Evolutionary conservation across 2,888 invertebrate genomes (phyloP).

Genomic region (Polyploca ridens): DNA sequence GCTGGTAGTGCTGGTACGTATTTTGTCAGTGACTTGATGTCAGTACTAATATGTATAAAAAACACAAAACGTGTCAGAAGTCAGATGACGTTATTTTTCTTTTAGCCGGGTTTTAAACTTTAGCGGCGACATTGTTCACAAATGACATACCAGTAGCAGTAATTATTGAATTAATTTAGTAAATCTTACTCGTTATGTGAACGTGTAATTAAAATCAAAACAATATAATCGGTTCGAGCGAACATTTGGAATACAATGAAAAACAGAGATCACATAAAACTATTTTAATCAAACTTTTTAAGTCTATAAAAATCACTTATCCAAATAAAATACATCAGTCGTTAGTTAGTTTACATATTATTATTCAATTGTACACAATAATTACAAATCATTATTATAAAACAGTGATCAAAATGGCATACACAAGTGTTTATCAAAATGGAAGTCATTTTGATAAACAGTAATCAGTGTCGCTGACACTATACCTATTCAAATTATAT

Average conservation of each 20-base stretch:
- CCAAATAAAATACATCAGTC: conserved; percentile 32
- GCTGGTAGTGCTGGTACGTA: too few relatives aligned
- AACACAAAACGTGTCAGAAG: too few relatives aligned
- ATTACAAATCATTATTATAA: conserved; percentile 11
- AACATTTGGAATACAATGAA: not conserved
- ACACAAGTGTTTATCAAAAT: not conserved
- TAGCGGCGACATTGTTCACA: not conserved
- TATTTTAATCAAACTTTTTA: conserved; percentile 16
- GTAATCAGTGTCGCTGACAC: too few relatives aligned
- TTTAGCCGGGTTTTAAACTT: not conserved
- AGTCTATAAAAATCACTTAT: conserved; percentile 26
- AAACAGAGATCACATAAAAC: conserved; percentile 13
- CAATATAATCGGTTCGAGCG: too few relatives aligned
- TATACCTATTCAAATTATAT: too few relatives aligned
- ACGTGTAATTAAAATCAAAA: too few relatives aligned
- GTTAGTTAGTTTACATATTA: conserved; percentile 15
- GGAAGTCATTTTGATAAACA: too few relatives aligned
- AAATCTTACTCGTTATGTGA: too few relatives aligned
- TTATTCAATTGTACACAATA: not conserved
- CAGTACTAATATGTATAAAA: too few relatives aligned
- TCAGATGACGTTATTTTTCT: not conserved
- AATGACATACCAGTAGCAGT: not conserved
- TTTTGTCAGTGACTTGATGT: too few relatives aligned
- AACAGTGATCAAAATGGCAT: not conserved
- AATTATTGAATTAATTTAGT: too few relatives aligned